phyloP scores from a whole-genome alignment of 1,140 invertebrate genomes.

The Contarinia nasturtii region DNA sequence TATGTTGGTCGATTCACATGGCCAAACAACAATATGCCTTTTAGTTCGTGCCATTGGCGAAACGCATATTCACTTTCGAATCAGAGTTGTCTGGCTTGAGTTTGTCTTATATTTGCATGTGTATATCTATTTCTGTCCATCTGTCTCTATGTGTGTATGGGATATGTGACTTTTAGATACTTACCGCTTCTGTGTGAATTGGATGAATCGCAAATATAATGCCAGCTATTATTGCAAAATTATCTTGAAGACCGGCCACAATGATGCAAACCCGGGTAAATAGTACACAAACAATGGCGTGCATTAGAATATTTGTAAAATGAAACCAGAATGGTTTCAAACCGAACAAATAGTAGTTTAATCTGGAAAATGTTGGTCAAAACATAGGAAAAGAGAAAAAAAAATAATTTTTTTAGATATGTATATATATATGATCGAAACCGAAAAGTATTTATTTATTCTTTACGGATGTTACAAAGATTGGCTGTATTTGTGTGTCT shows the following conservation, averaged over 20 bases:
- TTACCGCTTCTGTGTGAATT: conserved; percentile 74
- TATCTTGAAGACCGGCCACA: conserved; percentile 39
- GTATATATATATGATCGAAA: too few relatives aligned
- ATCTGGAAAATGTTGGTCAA: conserved; percentile 32
- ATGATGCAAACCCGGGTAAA: conserved; percentile 44
- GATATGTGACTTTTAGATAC: conserved; percentile 13
- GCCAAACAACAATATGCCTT: too few relatives aligned
- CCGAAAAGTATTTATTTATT: too few relatives aligned
- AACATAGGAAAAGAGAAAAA: conserved; percentile 1
- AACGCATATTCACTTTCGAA: too few relatives aligned
- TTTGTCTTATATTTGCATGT: too few relatives aligned
- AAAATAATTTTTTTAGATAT: neutral
- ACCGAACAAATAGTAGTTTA: conserved; percentile 47
- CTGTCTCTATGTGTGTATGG: too few relatives aligned
- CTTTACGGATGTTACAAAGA: too few relatives aligned
- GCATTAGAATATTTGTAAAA: conserved; percentile 49
- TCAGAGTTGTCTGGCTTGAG: too few relatives aligned
- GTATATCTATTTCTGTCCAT: too few relatives aligned
- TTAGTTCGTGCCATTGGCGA: too few relatives aligned
- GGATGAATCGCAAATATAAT: conserved; percentile 75
- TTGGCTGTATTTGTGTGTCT: too few relatives aligned
- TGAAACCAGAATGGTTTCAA: conserved; percentile 55
- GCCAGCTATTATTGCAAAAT: conserved; percentile 44
- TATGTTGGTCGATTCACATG: neutral
- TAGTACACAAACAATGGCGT: conserved; percentile 46